Percentiles rank a stretch among this genome's conserved stretches.
phyloP scores from a whole-genome alignment of 1,140 invertebrate species.

The Pentalonia nigronervosa region DNA sequence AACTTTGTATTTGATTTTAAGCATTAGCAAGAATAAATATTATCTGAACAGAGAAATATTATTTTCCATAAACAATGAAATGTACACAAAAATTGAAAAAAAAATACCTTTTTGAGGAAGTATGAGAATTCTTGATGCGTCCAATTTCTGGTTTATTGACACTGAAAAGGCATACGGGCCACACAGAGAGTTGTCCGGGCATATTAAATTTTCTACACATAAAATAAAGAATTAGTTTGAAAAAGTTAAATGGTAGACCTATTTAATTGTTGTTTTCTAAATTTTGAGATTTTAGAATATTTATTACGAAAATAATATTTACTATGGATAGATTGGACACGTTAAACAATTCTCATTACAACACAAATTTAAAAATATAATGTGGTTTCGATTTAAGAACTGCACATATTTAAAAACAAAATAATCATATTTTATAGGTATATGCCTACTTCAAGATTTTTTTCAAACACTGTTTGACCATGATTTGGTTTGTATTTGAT shows the following conservation, averaged over 20 bases:
- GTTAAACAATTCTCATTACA: background rate
- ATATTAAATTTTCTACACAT: constrained; percentile 43
- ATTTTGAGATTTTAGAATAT: background rate
- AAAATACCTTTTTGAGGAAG: constrained; percentile 35
- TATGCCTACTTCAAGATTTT: constrained; percentile 7
- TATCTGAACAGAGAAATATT: background rate
- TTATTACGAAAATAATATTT: background rate
- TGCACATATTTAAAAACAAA: background rate
- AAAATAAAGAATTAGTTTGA: constrained; percentile 43
- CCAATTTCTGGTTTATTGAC: constrained; percentile 48
- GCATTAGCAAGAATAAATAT: background rate
- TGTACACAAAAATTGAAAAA: background rate
- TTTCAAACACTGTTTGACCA: constrained; percentile 28
- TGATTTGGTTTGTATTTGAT: constrained; percentile 11
- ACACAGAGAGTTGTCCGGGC: constrained; percentile 49
- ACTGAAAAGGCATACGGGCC: constrained; percentile 33
- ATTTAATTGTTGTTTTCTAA: constrained; percentile 1
- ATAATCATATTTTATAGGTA: background rate
- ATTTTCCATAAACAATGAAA: background rate
- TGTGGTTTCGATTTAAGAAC: background rate
- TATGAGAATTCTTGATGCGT: constrained; percentile 28
- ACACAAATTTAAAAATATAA: background rate
- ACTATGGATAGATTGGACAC: background rate
- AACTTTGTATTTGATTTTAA: background rate
- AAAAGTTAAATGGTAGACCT: background rate